Evolutionary conservation across 2,888 invertebrate genomes (phyloP), one percentile per base, ranked within the genome.

Genomic region (Flexamia atlantica): DNA sequence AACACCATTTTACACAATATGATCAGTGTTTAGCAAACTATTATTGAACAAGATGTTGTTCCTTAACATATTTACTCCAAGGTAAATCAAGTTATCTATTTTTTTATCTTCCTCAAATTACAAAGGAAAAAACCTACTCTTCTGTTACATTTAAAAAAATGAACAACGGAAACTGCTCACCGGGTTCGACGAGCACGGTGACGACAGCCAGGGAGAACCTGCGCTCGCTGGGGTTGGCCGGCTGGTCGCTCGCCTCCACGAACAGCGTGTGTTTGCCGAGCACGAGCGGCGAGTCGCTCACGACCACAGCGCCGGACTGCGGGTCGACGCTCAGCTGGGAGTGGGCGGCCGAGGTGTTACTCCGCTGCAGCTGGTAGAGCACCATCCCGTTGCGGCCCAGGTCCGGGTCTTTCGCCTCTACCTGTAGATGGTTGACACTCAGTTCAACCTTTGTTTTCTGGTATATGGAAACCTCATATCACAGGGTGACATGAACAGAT

Each of bases 161-260:
- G 50, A 17, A 50, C n/a, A n/a, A n/a, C n/a, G n/a, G 17, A 9
- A 17, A 4, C 17, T 50, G 4, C 79, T 84, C 83, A 88, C 90
- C 90, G 25, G 92, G 90, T 83, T 92, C 92, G 80, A 93, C 92
- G 0, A 96, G 95, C 84, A 97, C 93, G 23, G 96, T 95, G 7
- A 97, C 95, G n/a, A 97, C 96, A 7, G 97, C 96, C 85, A 97
- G 90, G 0, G 97, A 95, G 88, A 95, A 95, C 88, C 97, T 91
- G 86, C 95, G 92, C 90, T 97, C 97, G 86, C 96, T 96, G 0
- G 96, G 96, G 91, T 97, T 97, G 0, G 93, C 91, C 0, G 97
- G 97, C 90, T 96, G 92, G 91, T 97, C 97, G 0, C 95, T 94
- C 1, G 96, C 97, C 90, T 97, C 97, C 46, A 97, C 93, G 88